Conservation (phyloP, 2,888 invertebrate genomes). For the Caenorhabditis sp. region DNA sequence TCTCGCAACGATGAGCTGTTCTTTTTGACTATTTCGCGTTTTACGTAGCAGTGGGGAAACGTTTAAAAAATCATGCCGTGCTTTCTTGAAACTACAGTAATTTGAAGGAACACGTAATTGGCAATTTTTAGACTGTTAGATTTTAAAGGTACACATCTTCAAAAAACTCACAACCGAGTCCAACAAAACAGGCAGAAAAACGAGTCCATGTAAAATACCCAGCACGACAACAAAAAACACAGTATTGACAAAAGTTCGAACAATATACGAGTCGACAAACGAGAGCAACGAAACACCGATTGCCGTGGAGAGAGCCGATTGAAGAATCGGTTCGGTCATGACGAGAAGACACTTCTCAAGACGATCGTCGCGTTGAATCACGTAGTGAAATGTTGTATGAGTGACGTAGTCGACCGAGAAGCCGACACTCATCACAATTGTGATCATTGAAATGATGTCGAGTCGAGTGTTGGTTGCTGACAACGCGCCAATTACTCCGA, state of each 20-base stretch:
- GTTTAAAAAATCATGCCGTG: too few relatives aligned
- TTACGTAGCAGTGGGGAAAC: too few relatives aligned
- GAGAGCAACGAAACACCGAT: slow-evolving; percentile 62
- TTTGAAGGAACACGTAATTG: too few relatives aligned
- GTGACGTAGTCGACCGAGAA: slow-evolving; percentile 69
- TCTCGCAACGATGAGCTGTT: too few relatives aligned
- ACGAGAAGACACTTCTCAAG: slow-evolving; percentile 61
- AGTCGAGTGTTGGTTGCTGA: slow-evolving; percentile 61
- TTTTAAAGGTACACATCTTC: neutral
- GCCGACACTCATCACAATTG: slow-evolving; percentile 68
- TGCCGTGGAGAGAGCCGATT: slow-evolving; percentile 64
- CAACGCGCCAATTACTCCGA: slow-evolving; percentile 66
- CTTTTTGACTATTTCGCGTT: too few relatives aligned
- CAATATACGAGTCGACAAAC: slow-evolving; percentile 65
- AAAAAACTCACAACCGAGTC: slow-evolving; percentile 56
- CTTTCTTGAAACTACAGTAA: too few relatives aligned
- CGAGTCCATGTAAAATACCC: slow-evolving; percentile 62
- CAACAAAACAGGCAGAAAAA: slow-evolving; percentile 65
- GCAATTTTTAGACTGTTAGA: too few relatives aligned
- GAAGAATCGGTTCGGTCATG: slow-evolving; percentile 63
- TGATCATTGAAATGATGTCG: slow-evolving; percentile 69
- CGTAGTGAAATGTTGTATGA: slow-evolving; percentile 67
- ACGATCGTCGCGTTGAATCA: slow-evolving; percentile 55
- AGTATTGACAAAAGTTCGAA: slow-evolving; percentile 67
- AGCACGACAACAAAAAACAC: slow-evolving; percentile 65